These are phyloP conservation scores for Cebidichthys violaceus DNA, from an alignment of 2,113 vertebrate species.

Conservation along the genomic window DNA sequence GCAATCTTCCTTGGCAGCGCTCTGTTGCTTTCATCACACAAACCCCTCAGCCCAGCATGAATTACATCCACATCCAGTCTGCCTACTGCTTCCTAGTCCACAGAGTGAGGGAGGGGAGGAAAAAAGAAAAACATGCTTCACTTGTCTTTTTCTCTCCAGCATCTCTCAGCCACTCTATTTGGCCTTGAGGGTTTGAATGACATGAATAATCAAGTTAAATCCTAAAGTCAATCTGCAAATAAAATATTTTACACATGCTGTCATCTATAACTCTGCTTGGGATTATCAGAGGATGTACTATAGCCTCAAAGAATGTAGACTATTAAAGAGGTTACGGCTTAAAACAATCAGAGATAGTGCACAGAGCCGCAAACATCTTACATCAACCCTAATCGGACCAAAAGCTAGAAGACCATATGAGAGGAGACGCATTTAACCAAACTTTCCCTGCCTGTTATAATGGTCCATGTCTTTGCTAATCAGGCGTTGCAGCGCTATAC, in stretches of 20 bases:
- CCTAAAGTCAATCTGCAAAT: constrained; percentile 83
- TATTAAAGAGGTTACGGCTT: constrained; percentile 65
- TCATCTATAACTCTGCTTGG: constrained; percentile 72
- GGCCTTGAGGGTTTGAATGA: constrained; percentile 82
- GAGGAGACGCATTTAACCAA: constrained; percentile 30
- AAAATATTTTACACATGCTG: constrained; percentile 69
- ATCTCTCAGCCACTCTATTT: constrained; percentile 77
- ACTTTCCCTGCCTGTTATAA: constrained; percentile 25
- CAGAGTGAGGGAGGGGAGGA: constrained; percentile 71
- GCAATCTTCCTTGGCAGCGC: constrained; percentile 99
- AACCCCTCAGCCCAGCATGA: constrained; percentile 98
- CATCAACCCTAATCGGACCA: constrained; percentile 57
- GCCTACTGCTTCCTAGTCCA: constrained; percentile 90
- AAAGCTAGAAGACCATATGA: constrained; percentile 44
- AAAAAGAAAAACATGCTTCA: constrained; percentile 85
- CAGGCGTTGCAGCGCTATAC: constrained; percentile 4
- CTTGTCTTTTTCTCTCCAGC: constrained; percentile 84
- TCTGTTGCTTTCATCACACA: constrained; percentile 99
- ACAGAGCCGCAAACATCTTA: constrained; percentile 35
- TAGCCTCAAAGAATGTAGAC: constrained; percentile 68
- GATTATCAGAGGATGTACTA: constrained; percentile 76
- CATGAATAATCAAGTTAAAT: constrained; percentile 78
- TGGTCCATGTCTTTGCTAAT: constrained; percentile 30
- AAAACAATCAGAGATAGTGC: constrained; percentile 67
- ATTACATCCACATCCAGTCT: constrained; percentile 98